Conservation (phyloP, 2,888 invertebrate species). For the Hemithea aestivaria region DNA sequence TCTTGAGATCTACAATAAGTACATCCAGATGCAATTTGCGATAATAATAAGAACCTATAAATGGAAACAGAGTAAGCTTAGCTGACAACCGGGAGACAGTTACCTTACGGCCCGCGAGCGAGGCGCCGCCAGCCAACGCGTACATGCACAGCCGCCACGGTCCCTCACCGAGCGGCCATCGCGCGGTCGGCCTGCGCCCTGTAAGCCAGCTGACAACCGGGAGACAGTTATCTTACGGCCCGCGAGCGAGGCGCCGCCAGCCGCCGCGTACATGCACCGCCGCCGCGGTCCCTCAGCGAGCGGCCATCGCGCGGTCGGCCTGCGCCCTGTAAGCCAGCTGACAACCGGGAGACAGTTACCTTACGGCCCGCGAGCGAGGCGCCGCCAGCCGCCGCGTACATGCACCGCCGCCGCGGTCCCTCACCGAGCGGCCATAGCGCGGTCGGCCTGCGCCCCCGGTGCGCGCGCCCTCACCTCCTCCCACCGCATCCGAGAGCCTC, state of each 20-base stretch:
- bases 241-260: constrained; percentile 92
- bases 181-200: constrained; percentile 35
- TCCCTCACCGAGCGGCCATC: constrained; percentile 51
- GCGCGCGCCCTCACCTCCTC: constrained; percentile 36
- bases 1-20: too few relatives aligned
- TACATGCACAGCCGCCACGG: constrained; percentile 84
- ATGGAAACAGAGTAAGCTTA: too few relatives aligned
- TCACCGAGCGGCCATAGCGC: constrained; percentile 46
- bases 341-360: constrained; percentile 66
- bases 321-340: too few relatives aligned
- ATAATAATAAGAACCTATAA: too few relatives aligned
- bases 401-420: constrained; percentile 75
- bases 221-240: constrained; percentile 88
- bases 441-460: constrained; percentile 36
- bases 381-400: constrained; percentile 95
- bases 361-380: constrained; percentile 91
- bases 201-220: too few relatives aligned
- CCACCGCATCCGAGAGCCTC: constrained; percentile 63
- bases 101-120: constrained; percentile 90
- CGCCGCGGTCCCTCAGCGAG: constrained; percentile 62
- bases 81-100: too few relatives aligned
- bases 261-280: constrained; percentile 91
- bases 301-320: constrained; percentile 39
- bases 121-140: constrained; percentile 93
- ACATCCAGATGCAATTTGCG: too few relatives aligned